phyloP scores from a whole-genome alignment of 53 echinoderm and acorn worm species.

The Astropecten irregularis region DNA sequence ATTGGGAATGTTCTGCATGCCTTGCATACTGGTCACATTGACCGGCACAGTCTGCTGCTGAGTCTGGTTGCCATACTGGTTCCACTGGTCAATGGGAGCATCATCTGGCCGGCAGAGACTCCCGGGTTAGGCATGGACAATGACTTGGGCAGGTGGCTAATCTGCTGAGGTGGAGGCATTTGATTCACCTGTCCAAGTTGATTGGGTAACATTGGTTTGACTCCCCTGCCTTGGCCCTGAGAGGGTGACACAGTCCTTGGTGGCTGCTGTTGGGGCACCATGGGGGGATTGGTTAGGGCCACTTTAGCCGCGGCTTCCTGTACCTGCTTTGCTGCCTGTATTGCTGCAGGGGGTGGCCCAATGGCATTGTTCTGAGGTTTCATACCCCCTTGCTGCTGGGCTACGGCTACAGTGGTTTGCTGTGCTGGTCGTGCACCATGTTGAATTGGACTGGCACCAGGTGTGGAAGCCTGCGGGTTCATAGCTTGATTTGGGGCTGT shows the following conservation, averaged over 20 bases:
- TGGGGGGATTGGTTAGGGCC: slow-evolving; percentile 65
- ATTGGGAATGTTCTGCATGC: slow-evolving; percentile 65
- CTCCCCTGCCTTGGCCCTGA: slow-evolving; percentile 29
- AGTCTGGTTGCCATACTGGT: slow-evolving; percentile 67
- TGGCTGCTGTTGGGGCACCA: slow-evolving; percentile 72
- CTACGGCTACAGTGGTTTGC: neutral
- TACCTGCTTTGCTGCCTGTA: slow-evolving; percentile 90
- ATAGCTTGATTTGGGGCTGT: slow-evolving; percentile 60
- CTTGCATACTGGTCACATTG: slow-evolving; percentile 43
- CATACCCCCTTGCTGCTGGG: slow-evolving; percentile 48
- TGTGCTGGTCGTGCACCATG: slow-evolving; percentile 45
- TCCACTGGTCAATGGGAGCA: slow-evolving; percentile 80
- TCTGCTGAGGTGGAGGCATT: slow-evolving; percentile 61
- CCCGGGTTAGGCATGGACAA: slow-evolving; percentile 67
- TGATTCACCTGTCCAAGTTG: slow-evolving; percentile 44
- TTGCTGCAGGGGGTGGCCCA: slow-evolving; percentile 90
- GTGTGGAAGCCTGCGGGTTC: slow-evolving; percentile 58
- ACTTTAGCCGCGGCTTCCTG: slow-evolving; percentile 85
- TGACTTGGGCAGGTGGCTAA: slow-evolving; percentile 49
- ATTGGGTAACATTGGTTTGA: slow-evolving; percentile 28
- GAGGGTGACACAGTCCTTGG: slow-evolving; percentile 69
- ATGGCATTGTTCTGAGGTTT: slow-evolving; percentile 62
- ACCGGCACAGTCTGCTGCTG: slow-evolving; percentile 59
- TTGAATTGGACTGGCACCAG: slow-evolving; percentile 50
- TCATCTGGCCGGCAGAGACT: slow-evolving; percentile 45